Conservation (phyloP, 2,113 vertebrate species). For the Oreochromis aureus region DNA sequence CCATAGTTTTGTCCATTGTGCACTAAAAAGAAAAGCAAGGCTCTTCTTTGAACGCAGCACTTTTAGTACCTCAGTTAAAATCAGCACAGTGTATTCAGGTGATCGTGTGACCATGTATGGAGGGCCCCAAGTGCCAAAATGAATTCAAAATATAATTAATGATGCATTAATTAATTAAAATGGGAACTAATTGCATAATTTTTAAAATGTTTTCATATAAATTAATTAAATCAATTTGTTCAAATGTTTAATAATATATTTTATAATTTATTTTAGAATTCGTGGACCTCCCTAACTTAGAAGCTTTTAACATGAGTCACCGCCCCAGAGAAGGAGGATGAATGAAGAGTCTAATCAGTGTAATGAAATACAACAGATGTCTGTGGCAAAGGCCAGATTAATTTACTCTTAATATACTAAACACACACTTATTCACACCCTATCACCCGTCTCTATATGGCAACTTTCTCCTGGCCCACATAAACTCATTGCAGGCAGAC, state of each 20-base stretch:
- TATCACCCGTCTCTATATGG: background rate
- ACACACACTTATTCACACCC: background rate
- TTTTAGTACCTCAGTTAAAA: background rate
- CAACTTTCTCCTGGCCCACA: background rate
- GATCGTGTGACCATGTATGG: background rate
- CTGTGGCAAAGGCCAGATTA: background rate
- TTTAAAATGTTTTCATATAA: background rate
- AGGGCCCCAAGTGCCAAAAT: background rate
- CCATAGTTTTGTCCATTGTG: background rate
- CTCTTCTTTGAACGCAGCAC: background rate
- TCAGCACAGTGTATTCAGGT: background rate
- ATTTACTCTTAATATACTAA: background rate
- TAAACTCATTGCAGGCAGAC: background rate
- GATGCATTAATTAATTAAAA: background rate
- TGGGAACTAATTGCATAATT: background rate
- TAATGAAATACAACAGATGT: background rate
- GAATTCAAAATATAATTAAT: background rate
- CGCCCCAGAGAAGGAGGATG: background rate
- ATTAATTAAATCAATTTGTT: background rate
- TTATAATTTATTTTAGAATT: background rate
- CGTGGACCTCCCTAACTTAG: background rate
- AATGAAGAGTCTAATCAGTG: background rate
- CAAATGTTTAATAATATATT: background rate
- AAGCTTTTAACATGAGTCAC: background rate
- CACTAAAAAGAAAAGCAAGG: background rate